These are phyloP conservation scores for Chiridota heheva DNA, from an alignment of 35 echinoderm and acorn worm species.

Conservation along the genomic window DNA sequence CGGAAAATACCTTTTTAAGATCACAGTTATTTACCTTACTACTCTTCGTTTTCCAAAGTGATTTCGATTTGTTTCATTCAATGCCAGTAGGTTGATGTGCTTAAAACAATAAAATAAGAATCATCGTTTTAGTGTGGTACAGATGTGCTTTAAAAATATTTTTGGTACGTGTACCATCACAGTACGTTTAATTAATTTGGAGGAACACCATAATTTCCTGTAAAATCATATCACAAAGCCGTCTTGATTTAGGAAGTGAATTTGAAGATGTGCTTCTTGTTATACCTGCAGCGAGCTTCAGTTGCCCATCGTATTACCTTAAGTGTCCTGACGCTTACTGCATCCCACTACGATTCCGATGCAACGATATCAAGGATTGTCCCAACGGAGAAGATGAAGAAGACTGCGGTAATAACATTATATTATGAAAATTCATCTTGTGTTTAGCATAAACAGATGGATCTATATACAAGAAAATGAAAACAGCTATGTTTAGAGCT, in stretches of 20 bases:
- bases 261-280: not conserved
- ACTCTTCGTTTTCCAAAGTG: not conserved
- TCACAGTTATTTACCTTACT: not conserved
- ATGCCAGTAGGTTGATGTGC: not conserved
- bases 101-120: not conserved
- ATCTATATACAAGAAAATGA: too few species aligned
- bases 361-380: conserved; percentile 64
- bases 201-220: too few species aligned
- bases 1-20: not conserved
- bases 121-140: not conserved
- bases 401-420: conserved; percentile 56
- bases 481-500: too few species aligned
- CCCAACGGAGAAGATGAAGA: conserved; percentile 79
- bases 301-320: conserved; percentile 41
- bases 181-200: not conserved
- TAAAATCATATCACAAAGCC: too few species aligned
- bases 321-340: conserved; percentile 76
- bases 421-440: too few species aligned
- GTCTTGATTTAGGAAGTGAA: too few species aligned
- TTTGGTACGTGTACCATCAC: not conserved
- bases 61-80: not conserved
- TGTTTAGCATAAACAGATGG: too few species aligned
- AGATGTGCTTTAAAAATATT: not conserved
- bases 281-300: conserved; percentile 42
- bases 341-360: conserved; percentile 50